Conservation (phyloP, 2,797 vertebrate species). For the Argya squamiceps region DNA sequence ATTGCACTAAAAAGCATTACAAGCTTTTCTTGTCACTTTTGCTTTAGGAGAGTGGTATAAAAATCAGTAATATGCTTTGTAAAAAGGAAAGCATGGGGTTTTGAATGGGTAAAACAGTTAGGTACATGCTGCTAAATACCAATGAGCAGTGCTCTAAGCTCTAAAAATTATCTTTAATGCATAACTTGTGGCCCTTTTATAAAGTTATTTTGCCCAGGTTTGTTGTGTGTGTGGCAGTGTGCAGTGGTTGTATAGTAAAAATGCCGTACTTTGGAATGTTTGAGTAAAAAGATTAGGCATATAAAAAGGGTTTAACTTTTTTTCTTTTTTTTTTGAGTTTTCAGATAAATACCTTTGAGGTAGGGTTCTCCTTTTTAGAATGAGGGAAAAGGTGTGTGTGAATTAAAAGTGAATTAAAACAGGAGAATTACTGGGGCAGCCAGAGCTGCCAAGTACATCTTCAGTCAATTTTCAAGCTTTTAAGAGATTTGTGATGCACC, state of each 20-base stretch:
- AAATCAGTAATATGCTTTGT: rapidly evolving
- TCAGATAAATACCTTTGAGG: background rate
- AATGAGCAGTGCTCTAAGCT: background rate
- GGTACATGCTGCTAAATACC: background rate
- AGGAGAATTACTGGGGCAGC: background rate
- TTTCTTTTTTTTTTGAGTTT: background rate
- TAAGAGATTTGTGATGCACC: background rate
- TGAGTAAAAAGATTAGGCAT: background rate
- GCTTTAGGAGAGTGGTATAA: background rate
- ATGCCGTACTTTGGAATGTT: background rate
- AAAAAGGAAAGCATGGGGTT: background rate
- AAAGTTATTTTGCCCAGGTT: background rate
- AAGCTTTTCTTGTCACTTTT: background rate
- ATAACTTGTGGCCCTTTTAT: background rate
- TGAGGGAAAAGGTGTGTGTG: background rate
- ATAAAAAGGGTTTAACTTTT: background rate
- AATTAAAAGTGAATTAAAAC: background rate
- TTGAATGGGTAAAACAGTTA: background rate
- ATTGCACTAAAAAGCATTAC: background rate
- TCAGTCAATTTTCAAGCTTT: background rate
- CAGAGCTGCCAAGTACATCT: background rate
- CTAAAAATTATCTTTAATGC: background rate
- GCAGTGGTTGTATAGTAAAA: background rate
- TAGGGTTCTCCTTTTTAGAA: background rate
- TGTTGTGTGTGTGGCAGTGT: background rate